Conservation (phyloP, 92 coral and sea anemone species). For the Palythoa caribaeorum region DNA sequence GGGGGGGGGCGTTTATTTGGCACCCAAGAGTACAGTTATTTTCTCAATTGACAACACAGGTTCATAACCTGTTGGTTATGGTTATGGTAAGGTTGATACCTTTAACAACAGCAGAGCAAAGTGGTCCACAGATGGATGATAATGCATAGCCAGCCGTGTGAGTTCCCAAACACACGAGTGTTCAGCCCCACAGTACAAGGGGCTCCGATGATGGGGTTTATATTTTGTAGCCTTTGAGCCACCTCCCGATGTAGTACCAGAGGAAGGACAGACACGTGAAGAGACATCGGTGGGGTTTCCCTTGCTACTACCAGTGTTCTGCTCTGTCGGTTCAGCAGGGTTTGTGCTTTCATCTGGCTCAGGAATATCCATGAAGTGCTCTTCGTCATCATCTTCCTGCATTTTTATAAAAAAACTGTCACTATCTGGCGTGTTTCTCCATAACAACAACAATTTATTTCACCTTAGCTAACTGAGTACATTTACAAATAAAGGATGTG, state of each 20-base stretch:
- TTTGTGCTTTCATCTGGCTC: slow-evolving; percentile 56
- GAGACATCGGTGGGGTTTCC: slow-evolving; percentile 33
- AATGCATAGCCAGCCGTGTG: slow-evolving; percentile 78
- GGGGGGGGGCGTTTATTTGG: no score
- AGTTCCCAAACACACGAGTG: slow-evolving; percentile 92
- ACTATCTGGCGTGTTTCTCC: background rate
- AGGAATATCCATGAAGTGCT: slow-evolving; percentile 83
- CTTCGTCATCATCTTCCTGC: slow-evolving; percentile 95
- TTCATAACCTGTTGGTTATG: background rate
- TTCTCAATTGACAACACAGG: background rate
- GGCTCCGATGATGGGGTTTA: slow-evolving; percentile 80
- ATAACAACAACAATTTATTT: no score
- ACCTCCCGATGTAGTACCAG: slow-evolving; percentile 31
- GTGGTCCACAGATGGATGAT: slow-evolving; percentile 92
- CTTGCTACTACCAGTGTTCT: slow-evolving; percentile 12
- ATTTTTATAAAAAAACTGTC: background rate
- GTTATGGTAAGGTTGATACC: slow-evolving; percentile 46
- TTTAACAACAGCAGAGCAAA: slow-evolving; percentile 79
- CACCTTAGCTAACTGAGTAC: no score
- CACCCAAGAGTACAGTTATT: no score
- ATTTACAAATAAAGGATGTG: no score
- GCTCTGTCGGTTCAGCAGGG: slow-evolving; percentile 38
- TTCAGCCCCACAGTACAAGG: slow-evolving; percentile 90
- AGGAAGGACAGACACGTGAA: slow-evolving; percentile 2
- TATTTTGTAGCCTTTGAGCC: slow-evolving; percentile 51